Percentiles rank a stretch among this genome's conserved stretches.
phyloP scores from a whole-genome alignment of 2,113 vertebrate species.

The Myotis lucifugus region DNA sequence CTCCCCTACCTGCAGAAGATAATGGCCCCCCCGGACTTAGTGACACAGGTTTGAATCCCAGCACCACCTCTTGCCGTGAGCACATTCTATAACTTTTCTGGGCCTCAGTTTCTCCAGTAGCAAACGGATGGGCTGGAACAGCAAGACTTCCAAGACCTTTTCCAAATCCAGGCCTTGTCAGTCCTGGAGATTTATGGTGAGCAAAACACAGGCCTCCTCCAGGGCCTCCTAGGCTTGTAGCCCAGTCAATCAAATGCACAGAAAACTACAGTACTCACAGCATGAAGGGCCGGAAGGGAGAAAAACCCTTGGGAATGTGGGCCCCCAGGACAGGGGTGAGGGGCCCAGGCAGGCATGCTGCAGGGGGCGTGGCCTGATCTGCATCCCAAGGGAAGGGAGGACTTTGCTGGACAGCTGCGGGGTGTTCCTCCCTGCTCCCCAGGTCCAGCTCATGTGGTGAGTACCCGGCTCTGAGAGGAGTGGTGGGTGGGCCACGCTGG shows the following conservation, averaged over 20 bases:
- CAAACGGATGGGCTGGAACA: background rate
- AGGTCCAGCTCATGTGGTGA: rapidly evolving
- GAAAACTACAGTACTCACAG: background rate
- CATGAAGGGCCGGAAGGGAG: background rate
- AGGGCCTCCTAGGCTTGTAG: background rate
- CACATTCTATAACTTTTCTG: background rate
- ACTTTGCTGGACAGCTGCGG: rapidly evolving
- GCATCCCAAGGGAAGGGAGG: background rate
- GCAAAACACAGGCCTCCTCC: background rate
- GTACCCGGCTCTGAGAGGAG: background rate
- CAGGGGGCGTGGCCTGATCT: background rate
- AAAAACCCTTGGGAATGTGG: too few relatives aligned
- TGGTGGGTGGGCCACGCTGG: rapidly evolving
- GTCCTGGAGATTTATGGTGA: background rate
- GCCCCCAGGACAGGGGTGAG: rapidly evolving
- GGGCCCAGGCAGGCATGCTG: background rate
- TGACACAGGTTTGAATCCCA: background rate
- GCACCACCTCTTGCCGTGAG: background rate
- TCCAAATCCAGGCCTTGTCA: background rate
- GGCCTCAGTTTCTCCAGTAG: background rate
- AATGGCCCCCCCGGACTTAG: background rate
- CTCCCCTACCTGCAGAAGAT: background rate
- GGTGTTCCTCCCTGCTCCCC: background rate
- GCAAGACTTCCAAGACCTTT: background rate
- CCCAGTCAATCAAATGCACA: background rate